Evolutionary conservation across 2,113 vertebrate species (phyloP).

Genomic region (rabbit (Oryctolagus cuniculus)): DNA sequence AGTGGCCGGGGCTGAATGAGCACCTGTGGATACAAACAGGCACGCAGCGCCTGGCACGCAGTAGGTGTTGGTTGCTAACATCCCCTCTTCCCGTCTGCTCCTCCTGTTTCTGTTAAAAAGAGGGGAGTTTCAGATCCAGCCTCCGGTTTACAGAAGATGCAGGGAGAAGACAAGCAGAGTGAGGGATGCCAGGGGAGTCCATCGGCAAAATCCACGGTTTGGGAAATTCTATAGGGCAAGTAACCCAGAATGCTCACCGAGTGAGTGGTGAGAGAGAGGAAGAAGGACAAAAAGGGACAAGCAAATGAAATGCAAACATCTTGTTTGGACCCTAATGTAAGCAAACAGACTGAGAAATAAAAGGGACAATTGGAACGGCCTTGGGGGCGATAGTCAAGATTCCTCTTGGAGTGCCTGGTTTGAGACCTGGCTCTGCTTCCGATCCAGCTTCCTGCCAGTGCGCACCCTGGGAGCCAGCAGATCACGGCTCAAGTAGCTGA

Average conservation of each 20-base stretch:
- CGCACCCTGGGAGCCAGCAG: too few relatives aligned
- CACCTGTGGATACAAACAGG: background rate
- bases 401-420: too few relatives aligned
- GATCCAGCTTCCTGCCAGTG: too few relatives aligned
- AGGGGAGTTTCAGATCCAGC: slow-evolving; percentile 2
- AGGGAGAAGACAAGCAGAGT: background rate
- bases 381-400: too few relatives aligned
- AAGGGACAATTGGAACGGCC: too few relatives aligned
- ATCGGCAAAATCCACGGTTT: background rate
- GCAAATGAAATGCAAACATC: background rate
- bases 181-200: background rate
- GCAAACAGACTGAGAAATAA: background rate
- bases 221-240: slow-evolving; percentile 3
- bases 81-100: background rate
- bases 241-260: background rate
- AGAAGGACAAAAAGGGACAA: background rate
- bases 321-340: background rate
- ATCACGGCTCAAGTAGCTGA: too few relatives aligned
- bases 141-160: background rate
- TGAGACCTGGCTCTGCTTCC: too few relatives aligned
- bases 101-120: slow-evolving; percentile 20
- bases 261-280: background rate
- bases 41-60: background rate
- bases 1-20: background rate
- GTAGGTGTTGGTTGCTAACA: background rate